Conservation (phyloP, 2,888 invertebrate species). For the Cosmia pyralina region DNA sequence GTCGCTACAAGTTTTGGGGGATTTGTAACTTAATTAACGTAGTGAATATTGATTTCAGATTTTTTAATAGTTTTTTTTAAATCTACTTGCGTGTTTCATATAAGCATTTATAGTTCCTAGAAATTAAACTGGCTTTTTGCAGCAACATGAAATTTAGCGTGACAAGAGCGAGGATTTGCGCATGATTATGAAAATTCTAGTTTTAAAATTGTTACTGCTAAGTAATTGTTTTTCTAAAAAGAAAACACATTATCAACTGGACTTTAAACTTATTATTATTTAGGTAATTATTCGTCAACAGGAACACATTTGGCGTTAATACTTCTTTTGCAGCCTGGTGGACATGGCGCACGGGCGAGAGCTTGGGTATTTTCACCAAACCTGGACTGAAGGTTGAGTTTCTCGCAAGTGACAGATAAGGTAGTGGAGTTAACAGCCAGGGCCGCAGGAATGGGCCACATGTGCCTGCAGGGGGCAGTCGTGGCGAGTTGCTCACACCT, state of each 20-base stretch:
- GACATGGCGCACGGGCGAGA: constrained; percentile 63
- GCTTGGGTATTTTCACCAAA: constrained; percentile 66
- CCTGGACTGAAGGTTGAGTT: constrained; percentile 73
- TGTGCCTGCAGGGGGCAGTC: constrained; percentile 82
- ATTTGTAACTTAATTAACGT: constrained; percentile 68
- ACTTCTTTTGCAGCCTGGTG: constrained; percentile 79
- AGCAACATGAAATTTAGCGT: constrained; percentile 29
- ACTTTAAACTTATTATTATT: constrained; percentile 29
- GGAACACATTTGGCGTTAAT: constrained; percentile 75
- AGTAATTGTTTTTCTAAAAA: not conserved
- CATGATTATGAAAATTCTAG: constrained; percentile 8
- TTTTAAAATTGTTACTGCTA: not conserved
- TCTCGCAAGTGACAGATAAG: constrained; percentile 90
- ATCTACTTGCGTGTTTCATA: constrained; percentile 17
- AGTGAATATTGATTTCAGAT: constrained; percentile 63
- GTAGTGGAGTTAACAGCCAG: constrained; percentile 91
- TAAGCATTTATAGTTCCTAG: not conserved
- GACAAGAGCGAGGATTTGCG: constrained; percentile 10
- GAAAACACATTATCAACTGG: constrained; percentile 26
- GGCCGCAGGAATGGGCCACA: constrained; percentile 76
- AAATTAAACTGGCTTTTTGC: not conserved
- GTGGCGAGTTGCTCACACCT: constrained; percentile 84
- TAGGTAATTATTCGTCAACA: constrained; percentile 22
- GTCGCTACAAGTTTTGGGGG: constrained; percentile 64
- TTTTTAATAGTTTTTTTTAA: constrained; percentile 23